phyloP scores from a whole-genome alignment of 2,113 vertebrate genomes.

The Xiphophorus maculatus region DNA sequence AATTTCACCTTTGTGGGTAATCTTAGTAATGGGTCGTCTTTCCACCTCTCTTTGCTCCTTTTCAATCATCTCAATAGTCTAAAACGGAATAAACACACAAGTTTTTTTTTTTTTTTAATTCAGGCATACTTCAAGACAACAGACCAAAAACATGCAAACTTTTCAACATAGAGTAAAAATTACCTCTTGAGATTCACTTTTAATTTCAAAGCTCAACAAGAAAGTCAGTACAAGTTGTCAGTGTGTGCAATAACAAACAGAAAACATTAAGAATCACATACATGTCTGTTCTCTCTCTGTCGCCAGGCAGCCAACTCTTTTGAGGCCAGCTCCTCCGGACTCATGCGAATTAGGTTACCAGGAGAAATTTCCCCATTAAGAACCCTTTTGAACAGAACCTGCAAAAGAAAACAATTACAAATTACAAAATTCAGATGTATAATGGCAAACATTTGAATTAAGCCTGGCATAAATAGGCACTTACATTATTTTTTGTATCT shows the following conservation, averaged over 20 bases:
- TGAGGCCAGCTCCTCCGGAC: conserved; percentile 96
- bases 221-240: neutral
- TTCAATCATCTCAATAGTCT: conserved; percentile 99
- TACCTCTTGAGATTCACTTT: neutral
- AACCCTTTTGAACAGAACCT: conserved; percentile 96
- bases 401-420: conserved; percentile 6
- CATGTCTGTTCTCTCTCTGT: conserved; percentile 95
- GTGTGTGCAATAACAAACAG: neutral
- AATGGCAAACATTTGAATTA: conserved; percentile 1
- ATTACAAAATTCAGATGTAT: neutral
- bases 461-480: conserved; percentile 51
- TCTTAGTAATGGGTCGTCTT: conserved; percentile 96
- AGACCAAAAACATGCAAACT: neutral
- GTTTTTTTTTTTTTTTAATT: too few relatives aligned
- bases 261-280: conserved; percentile 75
- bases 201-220: neutral
- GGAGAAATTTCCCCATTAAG: conserved; percentile 95
- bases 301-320: conserved; percentile 98
- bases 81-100: conserved; percentile 37
- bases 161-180: neutral
- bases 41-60: conserved; percentile 96
- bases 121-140: neutral
- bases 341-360: conserved; percentile 94
- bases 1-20: conserved; percentile 99
- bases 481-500: conserved; percentile 97